These are phyloP conservation scores for Halcyon malimbica DNA, from an alignment of 2,113 vertebrate species.

Conservation along the genomic window DNA sequence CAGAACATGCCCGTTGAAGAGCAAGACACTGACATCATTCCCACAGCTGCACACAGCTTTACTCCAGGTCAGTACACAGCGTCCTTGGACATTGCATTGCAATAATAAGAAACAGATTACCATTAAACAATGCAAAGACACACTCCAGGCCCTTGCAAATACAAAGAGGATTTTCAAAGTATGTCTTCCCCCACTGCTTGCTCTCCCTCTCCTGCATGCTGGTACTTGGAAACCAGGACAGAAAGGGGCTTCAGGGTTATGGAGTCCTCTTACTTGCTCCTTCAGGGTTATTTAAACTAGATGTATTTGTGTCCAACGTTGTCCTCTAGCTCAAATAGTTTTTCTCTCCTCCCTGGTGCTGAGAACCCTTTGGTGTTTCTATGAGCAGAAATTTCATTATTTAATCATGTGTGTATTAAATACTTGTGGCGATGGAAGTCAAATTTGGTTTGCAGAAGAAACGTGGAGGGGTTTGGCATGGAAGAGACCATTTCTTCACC, in stretches of 20 bases:
- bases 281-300: neutral
- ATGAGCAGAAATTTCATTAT: neutral
- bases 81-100: neutral
- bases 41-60: slow-evolving; percentile 14
- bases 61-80: neutral
- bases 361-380: neutral
- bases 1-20: neutral
- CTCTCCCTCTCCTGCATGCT: neutral
- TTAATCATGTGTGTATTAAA: neutral
- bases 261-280: neutral
- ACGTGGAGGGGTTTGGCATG: neutral
- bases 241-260: neutral
- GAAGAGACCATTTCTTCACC: neutral
- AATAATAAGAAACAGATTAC: slow-evolving; percentile 45
- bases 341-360: neutral
- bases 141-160: neutral
- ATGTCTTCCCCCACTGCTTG: neutral
- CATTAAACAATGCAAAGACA: neutral
- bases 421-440: neutral
- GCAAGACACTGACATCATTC: slow-evolving; percentile 29
- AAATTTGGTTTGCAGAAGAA: neutral
- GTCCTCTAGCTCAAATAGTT: neutral
- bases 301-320: neutral
- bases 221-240: neutral
- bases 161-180: neutral